Evolutionary conservation across 2,888 invertebrate species (phyloP).

Genomic region (Lamellibrachia satsuma): DNA sequence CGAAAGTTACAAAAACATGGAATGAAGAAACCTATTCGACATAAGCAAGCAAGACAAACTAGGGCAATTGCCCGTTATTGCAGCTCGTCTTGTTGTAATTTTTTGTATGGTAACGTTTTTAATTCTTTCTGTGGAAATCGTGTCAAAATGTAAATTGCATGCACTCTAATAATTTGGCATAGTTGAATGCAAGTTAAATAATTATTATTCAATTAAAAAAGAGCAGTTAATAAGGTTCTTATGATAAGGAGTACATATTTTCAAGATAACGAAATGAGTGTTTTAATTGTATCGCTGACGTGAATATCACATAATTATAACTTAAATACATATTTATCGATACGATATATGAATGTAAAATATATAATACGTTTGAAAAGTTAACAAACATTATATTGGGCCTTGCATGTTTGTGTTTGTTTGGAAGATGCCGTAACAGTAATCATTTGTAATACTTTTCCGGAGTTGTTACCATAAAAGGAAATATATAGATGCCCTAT

Average conservation of each 20-base stretch:
- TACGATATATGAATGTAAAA: not conserved
- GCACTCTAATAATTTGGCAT: not conserved
- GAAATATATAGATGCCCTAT: not conserved
- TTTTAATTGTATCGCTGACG: not conserved
- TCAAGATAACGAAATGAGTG: too few species aligned
- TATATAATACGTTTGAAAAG: not conserved
- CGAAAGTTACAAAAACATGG: too few species aligned
- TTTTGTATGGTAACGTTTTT: not conserved
- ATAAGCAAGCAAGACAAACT: not conserved
- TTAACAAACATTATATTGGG: too few species aligned
- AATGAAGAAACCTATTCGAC: not conserved
- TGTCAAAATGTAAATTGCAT: not conserved
- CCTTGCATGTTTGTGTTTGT: not conserved
- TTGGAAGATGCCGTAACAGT: not conserved
- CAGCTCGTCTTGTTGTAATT: not conserved
- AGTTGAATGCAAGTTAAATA: too few species aligned
- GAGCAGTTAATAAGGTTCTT: too few species aligned
- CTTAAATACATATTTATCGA: not conserved
- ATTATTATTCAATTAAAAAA: too few species aligned
- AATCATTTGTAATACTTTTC: not conserved
- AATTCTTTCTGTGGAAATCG: not conserved
- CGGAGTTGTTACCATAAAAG: not conserved
- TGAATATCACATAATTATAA: not conserved
- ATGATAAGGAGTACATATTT: too few species aligned
- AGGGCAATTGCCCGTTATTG: not conserved